phyloP scores from a whole-genome alignment of 2,888 invertebrate genomes.

The Chrysodeixis includens region DNA sequence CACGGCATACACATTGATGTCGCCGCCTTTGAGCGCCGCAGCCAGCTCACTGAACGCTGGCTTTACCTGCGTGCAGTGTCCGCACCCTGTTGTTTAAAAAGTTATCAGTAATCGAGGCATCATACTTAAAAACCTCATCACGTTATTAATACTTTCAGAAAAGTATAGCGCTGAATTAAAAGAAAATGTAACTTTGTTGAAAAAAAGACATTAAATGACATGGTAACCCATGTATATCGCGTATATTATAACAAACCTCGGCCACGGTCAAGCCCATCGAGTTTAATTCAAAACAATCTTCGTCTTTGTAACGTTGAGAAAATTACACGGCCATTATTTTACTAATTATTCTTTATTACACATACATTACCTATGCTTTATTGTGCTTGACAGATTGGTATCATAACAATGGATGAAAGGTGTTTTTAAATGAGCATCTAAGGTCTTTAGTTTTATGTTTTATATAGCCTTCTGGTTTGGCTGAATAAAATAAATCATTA shows the following conservation, averaged over 20 bases:
- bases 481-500: too few species aligned
- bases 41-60: slow-evolving; percentile 91
- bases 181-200: too few species aligned
- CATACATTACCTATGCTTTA: slow-evolving; percentile 10
- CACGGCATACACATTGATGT: slow-evolving; percentile 88
- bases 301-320: slow-evolving; percentile 7
- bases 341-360: slow-evolving; percentile 6
- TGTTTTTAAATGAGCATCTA: background rate
- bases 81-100: slow-evolving; percentile 90
- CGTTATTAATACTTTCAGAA: too few species aligned
- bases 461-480: too few species aligned
- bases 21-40: slow-evolving; percentile 79
- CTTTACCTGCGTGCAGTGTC: slow-evolving; percentile 92
- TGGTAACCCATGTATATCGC: too few species aligned
- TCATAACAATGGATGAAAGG: background rate
- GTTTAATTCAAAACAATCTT: slow-evolving; percentile 3
- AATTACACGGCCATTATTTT: slow-evolving; percentile 19
- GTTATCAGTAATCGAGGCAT: background rate
- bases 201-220: too few species aligned
- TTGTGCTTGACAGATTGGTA: slow-evolving; percentile 10
- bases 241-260: background rate
- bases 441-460: background rate
- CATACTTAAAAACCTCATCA: too few species aligned
- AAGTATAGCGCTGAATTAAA: too few species aligned
- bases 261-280: slow-evolving; percentile 2